A percentile compares a stretch with the other conserved stretches of the same genome.
These are phyloP conservation scores for Pantelozetes paolii DNA, from an alignment of 2,888 invertebrate genomes.

Conservation along the genomic window DNA sequence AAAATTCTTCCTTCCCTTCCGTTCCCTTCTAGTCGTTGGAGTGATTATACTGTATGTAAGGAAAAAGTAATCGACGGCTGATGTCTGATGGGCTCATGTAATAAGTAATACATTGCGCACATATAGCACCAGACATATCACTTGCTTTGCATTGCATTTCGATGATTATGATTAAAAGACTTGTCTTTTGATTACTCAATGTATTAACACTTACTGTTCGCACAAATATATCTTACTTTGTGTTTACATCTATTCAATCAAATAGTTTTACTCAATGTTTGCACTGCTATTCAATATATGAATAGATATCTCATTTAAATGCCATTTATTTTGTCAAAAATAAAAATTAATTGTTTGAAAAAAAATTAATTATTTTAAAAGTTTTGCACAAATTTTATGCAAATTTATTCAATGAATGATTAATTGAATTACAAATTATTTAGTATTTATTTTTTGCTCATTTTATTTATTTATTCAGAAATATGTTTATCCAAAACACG, in stretches of 20 bases:
- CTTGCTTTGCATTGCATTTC: constrained; percentile 34
- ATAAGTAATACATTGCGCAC: constrained; percentile 11
- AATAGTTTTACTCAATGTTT: constrained; percentile 26
- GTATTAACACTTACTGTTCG: constrained; percentile 27
- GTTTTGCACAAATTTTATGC: no score
- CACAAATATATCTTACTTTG: constrained; percentile 31
- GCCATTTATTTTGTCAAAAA: no score
- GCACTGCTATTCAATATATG: not conserved
- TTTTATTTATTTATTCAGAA: not conserved
- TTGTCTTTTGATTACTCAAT: constrained; percentile 36
- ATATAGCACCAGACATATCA: not conserved
- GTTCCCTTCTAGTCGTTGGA: not conserved
- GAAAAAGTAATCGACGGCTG: constrained; percentile 35
- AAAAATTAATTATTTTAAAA: no score
- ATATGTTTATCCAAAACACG: not conserved
- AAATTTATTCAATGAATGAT: no score
- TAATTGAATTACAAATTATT: no score
- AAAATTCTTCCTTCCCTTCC: constrained; percentile 7
- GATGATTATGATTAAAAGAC: constrained; percentile 33
- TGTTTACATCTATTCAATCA: constrained; percentile 35
- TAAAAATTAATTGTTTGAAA: no score
- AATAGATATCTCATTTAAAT: constrained; percentile 3
- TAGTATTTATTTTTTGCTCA: not conserved
- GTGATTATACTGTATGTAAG: not conserved
- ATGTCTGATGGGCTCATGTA: constrained; percentile 23